Evolutionary conservation across 2,888 invertebrate genomes (phyloP).

Genomic region (Parnassius orleans): DNA sequence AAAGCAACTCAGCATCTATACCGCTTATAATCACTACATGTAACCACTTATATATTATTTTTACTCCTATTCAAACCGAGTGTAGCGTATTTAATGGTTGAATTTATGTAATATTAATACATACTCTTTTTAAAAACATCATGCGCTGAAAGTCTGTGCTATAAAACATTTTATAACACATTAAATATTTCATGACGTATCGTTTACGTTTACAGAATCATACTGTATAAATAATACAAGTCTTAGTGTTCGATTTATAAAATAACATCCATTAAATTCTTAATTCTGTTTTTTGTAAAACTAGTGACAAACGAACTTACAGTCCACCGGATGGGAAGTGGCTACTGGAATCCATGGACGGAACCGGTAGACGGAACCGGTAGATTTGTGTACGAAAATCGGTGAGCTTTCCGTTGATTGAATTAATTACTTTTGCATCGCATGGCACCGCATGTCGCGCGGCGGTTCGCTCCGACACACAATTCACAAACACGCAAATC

Average conservation of each 20-base stretch:
- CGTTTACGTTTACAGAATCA: conserved; percentile 8
- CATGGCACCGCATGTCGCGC: not conserved
- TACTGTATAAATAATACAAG: conserved; percentile 4
- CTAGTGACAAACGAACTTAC: too few species aligned
- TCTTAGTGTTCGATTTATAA: not conserved
- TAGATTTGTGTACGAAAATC: not conserved
- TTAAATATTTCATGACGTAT: conserved; percentile 17
- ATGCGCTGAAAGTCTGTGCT: conserved; percentile 2
- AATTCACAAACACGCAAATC: conserved; percentile 7
- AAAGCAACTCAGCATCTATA: not conserved
- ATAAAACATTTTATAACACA: conserved; percentile 17
- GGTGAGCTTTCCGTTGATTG: conserved; percentile 2
- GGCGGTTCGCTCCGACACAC: not conserved
- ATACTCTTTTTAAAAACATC: conserved; percentile 8
- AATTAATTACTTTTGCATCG: conserved; percentile 17
- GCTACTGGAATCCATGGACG: too few species aligned
- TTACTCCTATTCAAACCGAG: conserved; percentile 1
- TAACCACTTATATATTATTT: not conserved
- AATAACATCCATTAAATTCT: too few species aligned
- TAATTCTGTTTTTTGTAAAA: not conserved
- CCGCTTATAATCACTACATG: conserved; percentile 7
- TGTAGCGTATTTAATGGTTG: conserved; percentile 10
- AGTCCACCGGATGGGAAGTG: too few species aligned
- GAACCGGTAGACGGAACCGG: not conserved
- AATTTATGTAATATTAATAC: conserved; percentile 13